Evolutionary conservation across 2,888 invertebrate species (phyloP).

Genomic region (Drosophila prolongata): DNA sequence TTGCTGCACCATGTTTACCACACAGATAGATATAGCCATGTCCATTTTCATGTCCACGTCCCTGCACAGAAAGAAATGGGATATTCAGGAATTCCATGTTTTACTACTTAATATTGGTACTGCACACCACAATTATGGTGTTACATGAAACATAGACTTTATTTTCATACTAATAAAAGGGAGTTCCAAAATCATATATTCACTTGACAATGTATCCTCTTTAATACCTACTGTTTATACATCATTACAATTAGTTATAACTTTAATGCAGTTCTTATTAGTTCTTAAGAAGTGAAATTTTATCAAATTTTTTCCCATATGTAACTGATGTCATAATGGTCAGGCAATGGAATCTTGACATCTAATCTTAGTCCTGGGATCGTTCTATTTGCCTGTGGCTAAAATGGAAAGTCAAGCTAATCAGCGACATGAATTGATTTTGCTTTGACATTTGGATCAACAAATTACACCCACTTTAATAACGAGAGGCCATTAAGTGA

Average conservation of each 20-base stretch:
- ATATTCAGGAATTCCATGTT: neutral
- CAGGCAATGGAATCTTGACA: neutral
- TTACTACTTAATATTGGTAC: neutral
- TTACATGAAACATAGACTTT: no score
- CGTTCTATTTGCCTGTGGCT: slow-evolving; percentile 26
- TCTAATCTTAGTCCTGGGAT: slow-evolving; percentile 14
- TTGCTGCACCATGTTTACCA: slow-evolving; percentile 69
- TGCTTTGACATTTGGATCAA: slow-evolving; percentile 25
- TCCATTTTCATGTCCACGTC: slow-evolving; percentile 16
- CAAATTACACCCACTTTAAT: slow-evolving; percentile 38
- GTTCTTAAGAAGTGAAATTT: no score
- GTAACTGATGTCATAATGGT: slow-evolving; percentile 23
- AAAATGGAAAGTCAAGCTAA: slow-evolving; percentile 18
- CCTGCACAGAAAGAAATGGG: slow-evolving; percentile 18
- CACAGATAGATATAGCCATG: slow-evolving; percentile 39
- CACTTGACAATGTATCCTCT: no score
- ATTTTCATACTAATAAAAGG: no score
- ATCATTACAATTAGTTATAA: no score
- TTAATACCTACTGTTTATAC: no score
- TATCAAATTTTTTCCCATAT: neutral
- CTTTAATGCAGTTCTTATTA: no score
- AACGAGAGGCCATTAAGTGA: slow-evolving; percentile 56
- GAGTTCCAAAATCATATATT: no score
- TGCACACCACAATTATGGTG: no score
- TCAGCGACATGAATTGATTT: slow-evolving; percentile 51